phyloP scores from a whole-genome alignment of 1,140 invertebrate species.

The Megathymus violae region DNA sequence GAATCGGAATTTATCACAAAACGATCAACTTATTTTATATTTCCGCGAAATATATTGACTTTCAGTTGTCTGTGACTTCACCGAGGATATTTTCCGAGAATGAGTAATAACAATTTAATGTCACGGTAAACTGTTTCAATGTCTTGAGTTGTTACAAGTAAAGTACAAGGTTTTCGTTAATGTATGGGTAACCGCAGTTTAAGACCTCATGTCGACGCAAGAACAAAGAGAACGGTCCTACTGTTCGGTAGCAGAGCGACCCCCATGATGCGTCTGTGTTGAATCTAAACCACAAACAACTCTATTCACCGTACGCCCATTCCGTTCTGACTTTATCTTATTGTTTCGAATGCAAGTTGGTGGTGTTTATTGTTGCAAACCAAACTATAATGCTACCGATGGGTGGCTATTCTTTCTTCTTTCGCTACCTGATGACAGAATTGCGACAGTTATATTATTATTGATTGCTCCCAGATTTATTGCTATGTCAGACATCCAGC shows the following conservation, averaged over 20 bases:
- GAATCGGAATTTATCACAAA: slow-evolving; percentile 19
- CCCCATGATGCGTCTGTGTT: slow-evolving; percentile 57
- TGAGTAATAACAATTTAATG: slow-evolving; percentile 36
- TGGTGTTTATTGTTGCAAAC: slow-evolving; percentile 63
- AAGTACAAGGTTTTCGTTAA: slow-evolving; percentile 37
- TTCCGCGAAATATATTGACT: slow-evolving; percentile 24
- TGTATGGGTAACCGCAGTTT: slow-evolving; percentile 60
- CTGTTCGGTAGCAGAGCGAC: slow-evolving; percentile 68
- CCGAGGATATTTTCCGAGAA: slow-evolving; percentile 38
- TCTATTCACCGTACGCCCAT: slow-evolving; percentile 48
- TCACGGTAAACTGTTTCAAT: slow-evolving; percentile 31
- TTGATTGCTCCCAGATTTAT: slow-evolving; percentile 67
- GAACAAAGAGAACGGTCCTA: slow-evolving; percentile 62
- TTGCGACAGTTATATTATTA: slow-evolving; percentile 69
- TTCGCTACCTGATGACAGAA: slow-evolving; percentile 69
- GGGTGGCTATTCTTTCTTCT: slow-evolving; percentile 61
- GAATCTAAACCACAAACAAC: slow-evolving; percentile 77
- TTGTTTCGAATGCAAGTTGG: slow-evolving; percentile 62
- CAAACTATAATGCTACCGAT: slow-evolving; percentile 77
- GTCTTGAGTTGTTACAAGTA: slow-evolving; percentile 34
- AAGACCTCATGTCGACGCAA: slow-evolving; percentile 64
- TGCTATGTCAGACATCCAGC: slow-evolving; percentile 2
- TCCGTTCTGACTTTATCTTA: slow-evolving; percentile 36
- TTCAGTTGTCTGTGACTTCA: slow-evolving; percentile 2
- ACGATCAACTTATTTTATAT: slow-evolving; percentile 17